A percentile compares a stretch with the other conserved stretches of the same genome.
Conservation (phyloP, 2,888 invertebrate genomes). For the Lepeophtheirus nordmannii region DNA sequence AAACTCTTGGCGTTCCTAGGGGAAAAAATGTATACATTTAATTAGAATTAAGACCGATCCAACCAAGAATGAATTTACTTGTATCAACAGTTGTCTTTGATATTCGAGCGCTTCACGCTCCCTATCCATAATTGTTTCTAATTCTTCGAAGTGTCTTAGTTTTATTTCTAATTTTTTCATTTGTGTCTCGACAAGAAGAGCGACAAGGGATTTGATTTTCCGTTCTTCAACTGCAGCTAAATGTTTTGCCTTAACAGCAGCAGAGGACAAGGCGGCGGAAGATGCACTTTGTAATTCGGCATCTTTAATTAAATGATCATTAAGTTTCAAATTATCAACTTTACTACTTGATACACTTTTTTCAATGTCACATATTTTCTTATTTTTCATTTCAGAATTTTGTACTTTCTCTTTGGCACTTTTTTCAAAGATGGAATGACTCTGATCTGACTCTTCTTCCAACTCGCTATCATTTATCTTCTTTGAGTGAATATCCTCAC, state of each 20-base stretch:
- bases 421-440: slow-evolving; percentile 28
- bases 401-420: slow-evolving; percentile 25
- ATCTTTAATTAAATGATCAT: slow-evolving; percentile 43
- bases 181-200: slow-evolving; percentile 93
- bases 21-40: not conserved
- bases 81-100: slow-evolving; percentile 87
- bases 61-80: slow-evolving; percentile 35
- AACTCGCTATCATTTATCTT: slow-evolving; percentile 29
- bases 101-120: slow-evolving; percentile 71
- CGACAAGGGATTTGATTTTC: slow-evolving; percentile 94
- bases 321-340: too few species aligned
- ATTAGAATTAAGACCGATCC: too few species aligned
- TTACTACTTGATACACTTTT: slow-evolving; percentile 28
- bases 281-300: slow-evolving; percentile 82
- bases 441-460: slow-evolving; percentile 31
- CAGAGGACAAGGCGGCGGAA: slow-evolving; percentile 86
- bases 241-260: slow-evolving; percentile 98
- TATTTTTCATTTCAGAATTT: slow-evolving; percentile 27
- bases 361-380: slow-evolving; percentile 28
- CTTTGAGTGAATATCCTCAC: slow-evolving; percentile 29
- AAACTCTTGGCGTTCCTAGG: slow-evolving; percentile 82
- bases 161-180: slow-evolving; percentile 99
- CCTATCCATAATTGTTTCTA: slow-evolving; percentile 63
- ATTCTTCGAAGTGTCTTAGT: slow-evolving; percentile 90
- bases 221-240: slow-evolving; percentile 93